A percentile compares a stretch with the other conserved stretches of the same genome.
phyloP scores from a whole-genome alignment of 1,140 invertebrate genomes.

The Pseudomyrmex sp. region DNA sequence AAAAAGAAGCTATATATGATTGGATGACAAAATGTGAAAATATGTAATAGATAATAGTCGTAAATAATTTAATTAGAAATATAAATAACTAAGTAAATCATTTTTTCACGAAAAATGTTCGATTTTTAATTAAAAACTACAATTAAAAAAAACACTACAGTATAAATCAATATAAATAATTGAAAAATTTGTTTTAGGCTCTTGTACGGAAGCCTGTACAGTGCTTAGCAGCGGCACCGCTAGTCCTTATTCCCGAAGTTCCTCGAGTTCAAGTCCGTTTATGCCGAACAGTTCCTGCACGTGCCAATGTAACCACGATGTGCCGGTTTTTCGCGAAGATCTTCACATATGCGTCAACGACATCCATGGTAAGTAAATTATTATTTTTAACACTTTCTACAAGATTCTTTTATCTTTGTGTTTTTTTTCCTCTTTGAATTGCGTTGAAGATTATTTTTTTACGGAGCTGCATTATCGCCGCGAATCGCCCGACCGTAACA shows the following conservation, averaged over 20 bases:
- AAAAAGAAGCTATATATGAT: not conserved
- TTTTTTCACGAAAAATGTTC: not conserved
- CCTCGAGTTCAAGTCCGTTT: constrained; percentile 61
- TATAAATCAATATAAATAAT: not conserved
- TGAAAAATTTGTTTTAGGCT: constrained; percentile 71
- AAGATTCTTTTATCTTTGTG: not conserved
- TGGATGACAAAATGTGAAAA: not conserved
- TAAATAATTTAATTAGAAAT: not conserved
- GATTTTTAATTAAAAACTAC: not conserved
- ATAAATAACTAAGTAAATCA: not conserved
- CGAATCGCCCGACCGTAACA: constrained; percentile 10
- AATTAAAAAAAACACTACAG: not conserved
- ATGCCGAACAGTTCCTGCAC: constrained; percentile 83
- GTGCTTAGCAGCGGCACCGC: constrained; percentile 85
- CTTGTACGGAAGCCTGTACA: constrained; percentile 81
- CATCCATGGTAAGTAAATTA: constrained; percentile 86
- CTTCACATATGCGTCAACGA: constrained; percentile 89
- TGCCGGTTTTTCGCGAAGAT: constrained; percentile 89
- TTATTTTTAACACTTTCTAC: not conserved
- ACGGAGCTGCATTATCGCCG: not conserved
- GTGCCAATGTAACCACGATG: constrained; percentile 88
- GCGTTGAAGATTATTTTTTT: not conserved
- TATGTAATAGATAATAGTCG: not conserved
- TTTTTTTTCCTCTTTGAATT: not conserved
- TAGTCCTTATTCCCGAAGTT: constrained; percentile 73